A percentile compares a stretch with the other conserved stretches of the same genome.
phyloP scores from a whole-genome alignment of 2,888 invertebrate species.

The Drosophila conformis region DNA sequence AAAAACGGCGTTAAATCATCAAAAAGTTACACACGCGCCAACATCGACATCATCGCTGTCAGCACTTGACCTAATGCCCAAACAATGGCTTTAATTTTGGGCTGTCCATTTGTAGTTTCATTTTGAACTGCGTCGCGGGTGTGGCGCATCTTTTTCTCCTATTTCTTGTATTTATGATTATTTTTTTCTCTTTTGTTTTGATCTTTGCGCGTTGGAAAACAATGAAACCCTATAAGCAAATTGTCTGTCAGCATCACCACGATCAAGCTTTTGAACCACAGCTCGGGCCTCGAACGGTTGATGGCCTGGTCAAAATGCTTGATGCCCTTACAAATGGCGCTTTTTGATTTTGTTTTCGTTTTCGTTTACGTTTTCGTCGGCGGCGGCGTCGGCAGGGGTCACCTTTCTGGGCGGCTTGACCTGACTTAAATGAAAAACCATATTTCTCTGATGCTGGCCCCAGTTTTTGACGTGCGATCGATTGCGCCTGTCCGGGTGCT shows the following conservation, averaged over 20 bases:
- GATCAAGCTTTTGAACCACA: conserved; percentile 42
- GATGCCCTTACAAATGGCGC: conserved; percentile 73
- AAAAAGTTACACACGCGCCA: conserved; percentile 63
- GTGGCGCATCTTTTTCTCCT: conserved; percentile 73
- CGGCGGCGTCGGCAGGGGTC: conserved; percentile 42
- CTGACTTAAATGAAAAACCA: conserved; percentile 80
- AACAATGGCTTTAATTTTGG: conserved; percentile 75
- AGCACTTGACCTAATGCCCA: conserved; percentile 77
- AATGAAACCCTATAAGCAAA: conserved; percentile 67
- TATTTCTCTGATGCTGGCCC: conserved; percentile 75
- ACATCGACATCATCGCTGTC: conserved; percentile 49
- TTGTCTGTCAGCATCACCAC: conserved; percentile 68
- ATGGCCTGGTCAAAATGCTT: conserved; percentile 70
- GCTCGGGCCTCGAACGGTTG: conserved; percentile 34
- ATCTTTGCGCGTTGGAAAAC: conserved; percentile 71
- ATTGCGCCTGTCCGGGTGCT: conserved; percentile 74
- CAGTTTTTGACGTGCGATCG: conserved; percentile 78
- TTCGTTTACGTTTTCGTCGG: conserved; percentile 55
- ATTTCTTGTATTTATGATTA: conserved; percentile 39
- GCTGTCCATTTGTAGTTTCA: conserved; percentile 64
- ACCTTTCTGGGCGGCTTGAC: conserved; percentile 76
- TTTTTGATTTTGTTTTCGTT: conserved; percentile 66
- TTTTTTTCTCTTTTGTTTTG: conserved; percentile 58
- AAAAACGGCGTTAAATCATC: conserved; percentile 52
- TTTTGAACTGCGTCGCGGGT: conserved; percentile 62